These are phyloP conservation scores for Agelastica alni DNA, from an alignment of 2,888 invertebrate species.

Conservation along the genomic window DNA sequence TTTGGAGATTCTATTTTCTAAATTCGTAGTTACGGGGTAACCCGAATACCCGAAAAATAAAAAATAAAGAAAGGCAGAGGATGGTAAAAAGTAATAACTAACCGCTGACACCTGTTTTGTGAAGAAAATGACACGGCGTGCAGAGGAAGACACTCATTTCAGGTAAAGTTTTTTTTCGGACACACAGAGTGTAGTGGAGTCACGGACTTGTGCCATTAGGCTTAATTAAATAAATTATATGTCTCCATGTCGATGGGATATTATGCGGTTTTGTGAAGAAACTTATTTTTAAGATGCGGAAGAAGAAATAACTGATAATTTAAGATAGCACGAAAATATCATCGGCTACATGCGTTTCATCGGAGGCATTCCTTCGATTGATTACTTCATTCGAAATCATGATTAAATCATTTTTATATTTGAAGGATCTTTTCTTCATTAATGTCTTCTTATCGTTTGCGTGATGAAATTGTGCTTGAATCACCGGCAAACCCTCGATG, in stretches of 20 bases:
- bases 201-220: conserved; percentile 56
- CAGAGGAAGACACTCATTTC: conserved; percentile 55
- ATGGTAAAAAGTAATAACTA: conserved; percentile 34
- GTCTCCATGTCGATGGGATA: conserved; percentile 55
- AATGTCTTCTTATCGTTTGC: too few relatives aligned
- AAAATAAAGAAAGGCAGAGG: conserved; percentile 30
- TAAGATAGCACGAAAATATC: conserved; percentile 9
- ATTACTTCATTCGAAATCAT: too few relatives aligned
- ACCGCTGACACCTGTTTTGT: conserved; percentile 52
- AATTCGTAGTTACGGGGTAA: conserved; percentile 13
- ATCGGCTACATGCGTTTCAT: too few relatives aligned
- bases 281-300: conserved; percentile 18
- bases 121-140: conserved; percentile 52
- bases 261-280: conserved; percentile 45
- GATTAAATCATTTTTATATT: too few relatives aligned
- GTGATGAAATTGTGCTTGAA: too few relatives aligned
- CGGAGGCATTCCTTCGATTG: too few relatives aligned
- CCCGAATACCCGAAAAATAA: conserved; percentile 12
- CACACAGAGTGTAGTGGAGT: conserved; percentile 48
- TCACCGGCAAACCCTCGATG: too few relatives aligned
- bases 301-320: conserved; percentile 12
- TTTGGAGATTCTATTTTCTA: conserved; percentile 12
- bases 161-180: conserved; percentile 47
- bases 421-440: too few relatives aligned
- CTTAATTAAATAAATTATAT: conserved; percentile 57